A percentile compares a stretch with the other conserved stretches of the same genome.
phyloP scores from a whole-genome alignment of 1,140 invertebrate species.

The Drosophila tristis region DNA sequence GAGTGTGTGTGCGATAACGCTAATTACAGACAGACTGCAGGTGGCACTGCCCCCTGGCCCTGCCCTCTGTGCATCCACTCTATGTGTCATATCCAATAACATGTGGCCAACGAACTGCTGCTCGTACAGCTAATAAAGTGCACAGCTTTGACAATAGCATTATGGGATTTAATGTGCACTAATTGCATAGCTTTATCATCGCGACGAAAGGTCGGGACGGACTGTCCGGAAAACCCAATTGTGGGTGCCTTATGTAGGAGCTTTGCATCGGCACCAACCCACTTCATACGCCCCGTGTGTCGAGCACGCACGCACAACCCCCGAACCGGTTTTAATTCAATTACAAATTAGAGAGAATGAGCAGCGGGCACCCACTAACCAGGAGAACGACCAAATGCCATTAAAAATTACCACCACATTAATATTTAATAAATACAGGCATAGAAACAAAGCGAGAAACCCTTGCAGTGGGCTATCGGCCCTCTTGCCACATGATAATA shows the following conservation, averaged over 20 bases:
- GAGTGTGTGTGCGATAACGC: conserved; percentile 34
- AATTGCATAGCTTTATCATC: conserved; percentile 57
- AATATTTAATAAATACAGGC: too few relatives aligned
- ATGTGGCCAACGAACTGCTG: conserved; percentile 45
- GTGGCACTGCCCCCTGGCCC: conserved; percentile 4
- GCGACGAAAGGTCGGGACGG: conserved; percentile 3
- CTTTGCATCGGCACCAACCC: background rate
- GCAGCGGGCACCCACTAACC: background rate
- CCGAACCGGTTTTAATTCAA: conserved; percentile 63
- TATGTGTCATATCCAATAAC: conserved; percentile 58
- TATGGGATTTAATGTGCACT: conserved; percentile 79
- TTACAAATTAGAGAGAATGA: conserved; percentile 48
- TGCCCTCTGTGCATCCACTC: background rate
- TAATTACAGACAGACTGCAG: conserved; percentile 33
- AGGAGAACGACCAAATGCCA: too few relatives aligned
- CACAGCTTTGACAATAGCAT: conserved; percentile 62
- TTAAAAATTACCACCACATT: too few relatives aligned
- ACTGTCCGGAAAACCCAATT: conserved; percentile 66
- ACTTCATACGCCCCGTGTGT: conserved; percentile 38
- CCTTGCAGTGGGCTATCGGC: too few relatives aligned
- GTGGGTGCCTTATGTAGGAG: too few relatives aligned
- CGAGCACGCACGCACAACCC: conserved; percentile 50
- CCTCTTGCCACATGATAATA: too few relatives aligned
- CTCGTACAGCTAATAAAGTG: conserved; percentile 59
- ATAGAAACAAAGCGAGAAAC: too few relatives aligned